Evolutionary conservation across 2,888 invertebrate genomes (phyloP), one percentile per base, ranked within the genome.

Genomic region (Choristoneura rosaceana): DNA sequence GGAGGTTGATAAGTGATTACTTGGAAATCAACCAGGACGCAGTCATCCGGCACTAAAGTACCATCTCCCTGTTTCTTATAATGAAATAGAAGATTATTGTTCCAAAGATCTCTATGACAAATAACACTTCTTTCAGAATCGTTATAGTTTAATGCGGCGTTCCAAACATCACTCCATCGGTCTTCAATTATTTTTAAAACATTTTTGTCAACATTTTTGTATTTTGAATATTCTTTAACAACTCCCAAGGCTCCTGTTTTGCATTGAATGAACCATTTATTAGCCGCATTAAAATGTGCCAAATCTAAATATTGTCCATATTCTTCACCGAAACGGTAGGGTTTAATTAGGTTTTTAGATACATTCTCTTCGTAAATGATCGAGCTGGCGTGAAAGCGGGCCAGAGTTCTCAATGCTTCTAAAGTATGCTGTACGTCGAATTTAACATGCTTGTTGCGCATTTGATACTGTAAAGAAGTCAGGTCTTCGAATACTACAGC

Each of bases 21-120:
- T 86, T 97, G 97, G 80, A 95, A 97, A 85, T 97, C 97, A 3
- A 97, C 95, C 12, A 97, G 82, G 52, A 95, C 82, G 77, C 96
- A 96, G 41, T 95, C 94, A 2, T 95, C 88, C 0, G 95, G 95
- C 47, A 81, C 82, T 0, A 87, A 78, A 0, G 83, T 76, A 33
- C 87, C 75, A 65, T 77, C 77, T 5, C 63, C 73, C 34, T 75
- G 43, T 14, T 78, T 75, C 65, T 80, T 80, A 73, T 94, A 94
- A 75, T 86, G 90, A 77, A 96, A 96, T 89, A 96, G 90, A 9
- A 96, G 82, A 80, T 96, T 96, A 77, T 96, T 96, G 59, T 94
- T 93, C 96, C 96, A 96, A 8, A 96, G 84, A 86, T 96, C 96
- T 3, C 95, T 92, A 79, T 96, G 96, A 47, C 94, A 95, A 8